Conservation (phyloP, 1,140 invertebrate species). For the Ptiloglossa arizonensis region DNA sequence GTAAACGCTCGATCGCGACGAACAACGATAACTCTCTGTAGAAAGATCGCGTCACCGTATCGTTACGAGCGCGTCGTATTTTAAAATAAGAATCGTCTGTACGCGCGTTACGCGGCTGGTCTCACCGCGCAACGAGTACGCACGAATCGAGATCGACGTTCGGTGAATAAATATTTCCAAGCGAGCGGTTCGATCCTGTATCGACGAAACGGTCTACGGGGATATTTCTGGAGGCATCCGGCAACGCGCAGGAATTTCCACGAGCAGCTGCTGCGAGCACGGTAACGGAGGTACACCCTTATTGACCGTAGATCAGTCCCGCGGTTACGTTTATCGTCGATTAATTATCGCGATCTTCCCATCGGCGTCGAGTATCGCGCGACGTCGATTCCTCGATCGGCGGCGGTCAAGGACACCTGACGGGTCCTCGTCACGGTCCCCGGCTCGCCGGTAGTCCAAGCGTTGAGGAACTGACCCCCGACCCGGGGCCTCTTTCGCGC, state of each 20-base stretch:
- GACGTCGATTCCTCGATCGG: slow-evolving; percentile 48
- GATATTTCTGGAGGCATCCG: neutral
- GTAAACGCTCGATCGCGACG: no score
- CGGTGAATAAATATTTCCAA: no score
- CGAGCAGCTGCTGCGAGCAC: neutral
- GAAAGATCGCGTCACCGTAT: no score
- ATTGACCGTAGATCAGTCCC: slow-evolving; percentile 7
- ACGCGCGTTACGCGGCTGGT: no score
- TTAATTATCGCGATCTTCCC: slow-evolving; percentile 52
- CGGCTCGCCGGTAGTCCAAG: slow-evolving; percentile 30
- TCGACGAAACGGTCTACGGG: neutral
- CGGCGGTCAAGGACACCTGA: slow-evolving; percentile 62
- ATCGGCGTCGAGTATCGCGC: neutral
- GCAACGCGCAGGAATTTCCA: neutral
- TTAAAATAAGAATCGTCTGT: no score
- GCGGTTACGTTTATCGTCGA: slow-evolving; percentile 45
- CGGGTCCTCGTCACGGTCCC: slow-evolving; percentile 16
- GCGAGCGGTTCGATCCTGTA: no score
- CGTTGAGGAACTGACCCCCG: slow-evolving; percentile 51
- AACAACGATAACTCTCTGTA: no score
- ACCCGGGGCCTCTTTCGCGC: slow-evolving; percentile 55
- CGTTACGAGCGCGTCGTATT: no score
- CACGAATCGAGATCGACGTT: no score
- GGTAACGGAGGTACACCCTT: neutral
- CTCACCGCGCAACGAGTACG: no score